Percentiles rank a stretch among this genome's conserved stretches.
Conservation (phyloP, 2,113 vertebrate species). For the Dipodomys ordii region DNA sequence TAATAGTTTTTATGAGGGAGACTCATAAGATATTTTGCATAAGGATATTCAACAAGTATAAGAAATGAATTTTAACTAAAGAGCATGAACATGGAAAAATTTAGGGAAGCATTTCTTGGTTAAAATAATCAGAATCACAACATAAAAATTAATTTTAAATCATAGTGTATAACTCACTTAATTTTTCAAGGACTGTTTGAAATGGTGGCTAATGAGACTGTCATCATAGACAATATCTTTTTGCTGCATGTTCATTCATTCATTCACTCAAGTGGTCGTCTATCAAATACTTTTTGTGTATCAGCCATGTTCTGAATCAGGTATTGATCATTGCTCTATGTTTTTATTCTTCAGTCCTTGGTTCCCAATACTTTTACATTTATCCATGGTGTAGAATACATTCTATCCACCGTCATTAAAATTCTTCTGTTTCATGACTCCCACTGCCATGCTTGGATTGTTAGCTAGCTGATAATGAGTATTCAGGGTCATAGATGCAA, state of each 20-base stretch:
- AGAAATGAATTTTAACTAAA: constrained; percentile 9
- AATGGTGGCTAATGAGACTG: not conserved
- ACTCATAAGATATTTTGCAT: not conserved
- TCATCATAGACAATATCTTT: not conserved
- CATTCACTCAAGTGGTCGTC: not conserved
- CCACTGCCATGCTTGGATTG: not conserved
- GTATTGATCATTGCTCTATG: not conserved
- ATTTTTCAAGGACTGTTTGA: not conserved
- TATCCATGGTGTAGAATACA: not conserved
- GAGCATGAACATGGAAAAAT: not conserved
- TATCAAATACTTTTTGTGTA: not conserved
- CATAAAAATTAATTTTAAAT: not conserved
- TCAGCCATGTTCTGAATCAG: not conserved
- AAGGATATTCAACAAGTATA: not conserved
- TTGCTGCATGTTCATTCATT: not conserved
- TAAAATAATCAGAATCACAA: not conserved
- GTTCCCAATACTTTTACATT: not conserved
- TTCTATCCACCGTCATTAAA: not conserved
- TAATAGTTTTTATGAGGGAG: not conserved
- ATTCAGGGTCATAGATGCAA: not conserved
- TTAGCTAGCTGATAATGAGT: constrained; percentile 18
- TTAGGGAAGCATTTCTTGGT: not conserved
- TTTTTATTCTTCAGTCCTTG: not conserved
- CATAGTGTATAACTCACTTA: not conserved
- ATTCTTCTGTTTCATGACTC: not conserved